Evolutionary conservation across 1,140 invertebrate genomes (phyloP).

Genomic region (Ephestia elutella): DNA sequence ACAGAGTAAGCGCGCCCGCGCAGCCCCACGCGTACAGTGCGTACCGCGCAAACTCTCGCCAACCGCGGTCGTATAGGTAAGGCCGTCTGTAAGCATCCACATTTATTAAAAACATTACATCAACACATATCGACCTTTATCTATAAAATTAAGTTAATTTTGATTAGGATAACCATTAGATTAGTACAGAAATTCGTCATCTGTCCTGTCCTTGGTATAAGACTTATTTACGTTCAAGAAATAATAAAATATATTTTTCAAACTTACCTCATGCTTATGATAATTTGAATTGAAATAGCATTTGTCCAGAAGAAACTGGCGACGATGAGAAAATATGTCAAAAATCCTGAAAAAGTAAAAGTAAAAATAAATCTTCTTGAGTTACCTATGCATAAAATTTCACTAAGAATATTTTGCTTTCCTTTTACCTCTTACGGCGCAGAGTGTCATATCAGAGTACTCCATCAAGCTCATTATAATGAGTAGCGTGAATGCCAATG

Average conservation of each 20-base stretch:
- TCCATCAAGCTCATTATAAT: slow-evolving; percentile 35
- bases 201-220: too few relatives aligned
- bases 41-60: slow-evolving; percentile 48
- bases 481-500: slow-evolving; percentile 35
- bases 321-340: slow-evolving; percentile 50
- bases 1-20: slow-evolving; percentile 34
- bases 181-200: too few relatives aligned
- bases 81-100: slow-evolving; percentile 38
- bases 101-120: background rate
- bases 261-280: slow-evolving; percentile 43
- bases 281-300: slow-evolving; percentile 56
- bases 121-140: background rate
- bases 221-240: too few relatives aligned
- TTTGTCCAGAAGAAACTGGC: slow-evolving; percentile 60
- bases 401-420: too few relatives aligned
- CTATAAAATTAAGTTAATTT: too few relatives aligned
- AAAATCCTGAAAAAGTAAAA: slow-evolving; percentile 47
- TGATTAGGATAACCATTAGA: too few relatives aligned
- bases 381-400: too few relatives aligned
- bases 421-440: slow-evolving; percentile 41
- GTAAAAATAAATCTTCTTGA: background rate
- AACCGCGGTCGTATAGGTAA: slow-evolving; percentile 31
- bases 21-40: slow-evolving; percentile 53
- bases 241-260: too few relatives aligned
- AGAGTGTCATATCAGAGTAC: slow-evolving; percentile 41